Conservation (phyloP, 2,888 invertebrate species). For the Diabrotica balteata region DNA sequence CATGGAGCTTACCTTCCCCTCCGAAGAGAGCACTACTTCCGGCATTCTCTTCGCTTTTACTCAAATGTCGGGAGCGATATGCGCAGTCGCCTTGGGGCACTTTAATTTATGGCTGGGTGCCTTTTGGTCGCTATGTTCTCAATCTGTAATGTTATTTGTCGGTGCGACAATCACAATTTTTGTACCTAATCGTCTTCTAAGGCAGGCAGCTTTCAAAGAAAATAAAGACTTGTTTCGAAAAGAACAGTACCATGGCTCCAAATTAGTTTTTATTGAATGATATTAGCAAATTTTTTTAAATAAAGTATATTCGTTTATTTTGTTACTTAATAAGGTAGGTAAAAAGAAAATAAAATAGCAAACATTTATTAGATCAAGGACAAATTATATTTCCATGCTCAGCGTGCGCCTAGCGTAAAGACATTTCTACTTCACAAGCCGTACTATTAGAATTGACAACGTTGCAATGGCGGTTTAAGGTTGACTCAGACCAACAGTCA, state of each 20-base stretch:
- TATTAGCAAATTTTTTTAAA: neutral
- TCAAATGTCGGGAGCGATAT: slow-evolving; percentile 41
- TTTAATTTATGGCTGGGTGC: slow-evolving; percentile 41
- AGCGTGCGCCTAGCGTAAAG: no score
- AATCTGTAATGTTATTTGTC: slow-evolving; percentile 39
- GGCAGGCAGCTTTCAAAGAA: slow-evolving; percentile 43
- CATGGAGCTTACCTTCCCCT: slow-evolving; percentile 45
- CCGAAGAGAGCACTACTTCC: slow-evolving; percentile 43
- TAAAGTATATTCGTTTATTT: slow-evolving; percentile 1
- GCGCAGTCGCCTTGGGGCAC: slow-evolving; percentile 38
- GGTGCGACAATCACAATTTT: slow-evolving; percentile 44
- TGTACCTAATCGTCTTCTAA: slow-evolving; percentile 43
- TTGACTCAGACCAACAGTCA: no score
- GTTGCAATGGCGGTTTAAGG: no score
- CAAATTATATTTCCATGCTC: no score
- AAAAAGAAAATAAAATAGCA: no score
- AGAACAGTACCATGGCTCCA: slow-evolving; percentile 21
- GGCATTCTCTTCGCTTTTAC: slow-evolving; percentile 43
- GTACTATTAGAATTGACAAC: no score
- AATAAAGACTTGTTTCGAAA: slow-evolving; percentile 10
- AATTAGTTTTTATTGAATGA: slow-evolving; percentile 25
- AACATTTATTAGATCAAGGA: no score
- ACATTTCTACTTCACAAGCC: no score
- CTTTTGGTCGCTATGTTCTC: slow-evolving; percentile 46
- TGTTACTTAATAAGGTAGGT: no score